Evolutionary conservation across 2,113 vertebrate genomes (phyloP).

Genomic region (Caranx ignobilis): DNA sequence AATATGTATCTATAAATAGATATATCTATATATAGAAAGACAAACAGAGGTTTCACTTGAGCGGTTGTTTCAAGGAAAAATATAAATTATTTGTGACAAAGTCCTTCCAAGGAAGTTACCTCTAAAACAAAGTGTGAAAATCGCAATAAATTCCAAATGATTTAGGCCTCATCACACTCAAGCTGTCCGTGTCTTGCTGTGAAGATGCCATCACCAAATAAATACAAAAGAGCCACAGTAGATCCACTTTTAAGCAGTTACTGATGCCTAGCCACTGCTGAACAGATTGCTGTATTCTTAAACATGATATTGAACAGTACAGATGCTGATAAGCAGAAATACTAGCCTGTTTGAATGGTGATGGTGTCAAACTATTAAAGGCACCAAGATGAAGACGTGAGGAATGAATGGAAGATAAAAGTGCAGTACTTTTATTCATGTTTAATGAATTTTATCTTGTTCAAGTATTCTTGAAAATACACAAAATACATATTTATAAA

Average conservation of each 20-base stretch:
- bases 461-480: conserved; percentile 85
- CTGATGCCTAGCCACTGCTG: not conserved
- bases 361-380: not conserved
- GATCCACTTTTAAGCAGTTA: conserved; percentile 51
- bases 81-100: no score
- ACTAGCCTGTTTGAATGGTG: not conserved
- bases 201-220: not conserved
- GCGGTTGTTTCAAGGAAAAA: no score
- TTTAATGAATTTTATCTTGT: conserved; percentile 84
- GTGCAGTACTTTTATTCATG: conserved; percentile 80
- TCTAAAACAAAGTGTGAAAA: not conserved
- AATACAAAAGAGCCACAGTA: conserved; percentile 20
- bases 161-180: no score
- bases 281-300: not conserved
- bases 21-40: no score
- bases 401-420: conserved; percentile 72
- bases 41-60: no score
- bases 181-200: not conserved
- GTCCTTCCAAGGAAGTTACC: not conserved
- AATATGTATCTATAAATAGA: no score
- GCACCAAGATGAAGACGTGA: not conserved
- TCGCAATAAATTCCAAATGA: not conserved
- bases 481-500: conserved; percentile 81
- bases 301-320: not conserved
- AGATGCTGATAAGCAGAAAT: not conserved